A percentile compares a stretch with the other conserved stretches of the same genome.
Conservation (phyloP, 2,113 vertebrate species). For the Prinia subflava region DNA sequence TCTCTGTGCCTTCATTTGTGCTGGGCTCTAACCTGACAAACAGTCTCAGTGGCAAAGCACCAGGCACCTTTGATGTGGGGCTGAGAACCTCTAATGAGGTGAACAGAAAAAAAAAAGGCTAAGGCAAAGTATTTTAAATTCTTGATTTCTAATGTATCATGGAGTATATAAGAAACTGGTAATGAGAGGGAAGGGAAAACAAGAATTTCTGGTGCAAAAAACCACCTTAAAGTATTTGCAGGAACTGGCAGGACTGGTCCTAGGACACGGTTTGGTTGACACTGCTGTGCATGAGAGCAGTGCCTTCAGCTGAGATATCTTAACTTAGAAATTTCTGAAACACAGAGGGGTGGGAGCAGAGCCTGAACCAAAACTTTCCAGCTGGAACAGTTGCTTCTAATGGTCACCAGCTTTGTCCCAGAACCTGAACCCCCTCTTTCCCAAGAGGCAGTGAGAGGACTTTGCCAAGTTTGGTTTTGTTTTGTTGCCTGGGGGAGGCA, state of each 20-base stretch:
- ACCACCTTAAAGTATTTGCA: neutral
- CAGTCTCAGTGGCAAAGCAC: neutral
- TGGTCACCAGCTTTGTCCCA: neutral
- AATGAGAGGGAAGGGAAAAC: neutral
- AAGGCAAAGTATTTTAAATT: neutral
- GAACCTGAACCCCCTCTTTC: neutral
- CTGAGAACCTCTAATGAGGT: neutral
- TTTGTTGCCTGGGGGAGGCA: neutral
- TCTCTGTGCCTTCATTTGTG: neutral
- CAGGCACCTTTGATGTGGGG: neutral
- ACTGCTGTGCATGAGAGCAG: neutral
- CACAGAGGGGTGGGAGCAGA: neutral
- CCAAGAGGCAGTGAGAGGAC: neutral
- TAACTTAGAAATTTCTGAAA: neutral
- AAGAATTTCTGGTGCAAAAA: neutral
- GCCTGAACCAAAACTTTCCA: neutral
- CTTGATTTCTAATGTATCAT: neutral
- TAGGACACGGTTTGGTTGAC: neutral
- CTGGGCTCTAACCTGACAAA: neutral
- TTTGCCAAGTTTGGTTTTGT: neutral
- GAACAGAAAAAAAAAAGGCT: neutral
- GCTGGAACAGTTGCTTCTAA: neutral
- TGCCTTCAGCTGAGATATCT: neutral
- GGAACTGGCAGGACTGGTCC: neutral
- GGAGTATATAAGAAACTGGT: neutral